These are phyloP conservation scores for Drosophila ogumai DNA, from an alignment of 1,140 invertebrate genomes.

Conservation along the genomic window DNA sequence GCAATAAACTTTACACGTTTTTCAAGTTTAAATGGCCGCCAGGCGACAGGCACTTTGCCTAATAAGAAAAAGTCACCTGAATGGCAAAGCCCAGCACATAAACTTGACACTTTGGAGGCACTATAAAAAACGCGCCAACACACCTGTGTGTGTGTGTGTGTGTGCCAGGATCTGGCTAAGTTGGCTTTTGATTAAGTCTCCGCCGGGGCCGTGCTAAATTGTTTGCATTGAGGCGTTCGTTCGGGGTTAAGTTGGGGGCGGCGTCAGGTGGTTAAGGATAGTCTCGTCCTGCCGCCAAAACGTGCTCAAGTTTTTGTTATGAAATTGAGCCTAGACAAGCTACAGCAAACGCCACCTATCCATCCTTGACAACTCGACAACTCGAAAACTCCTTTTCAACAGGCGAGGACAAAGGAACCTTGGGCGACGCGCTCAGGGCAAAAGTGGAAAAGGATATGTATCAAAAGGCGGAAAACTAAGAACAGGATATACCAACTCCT, in stretches of 20 bases:
- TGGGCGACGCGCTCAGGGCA: slow-evolving; percentile 32
- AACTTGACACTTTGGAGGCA: slow-evolving; percentile 59
- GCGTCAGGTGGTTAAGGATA: slow-evolving; percentile 12
- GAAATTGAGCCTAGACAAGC: slow-evolving; percentile 78
- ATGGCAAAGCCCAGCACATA: slow-evolving; percentile 15
- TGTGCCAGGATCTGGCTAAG: slow-evolving; percentile 37
- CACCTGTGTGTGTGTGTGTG: neutral
- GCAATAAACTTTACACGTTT: slow-evolving; percentile 75
- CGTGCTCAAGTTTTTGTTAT: slow-evolving; percentile 82
- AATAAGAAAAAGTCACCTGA: slow-evolving; percentile 64
- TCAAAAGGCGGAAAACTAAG: slow-evolving; percentile 74
- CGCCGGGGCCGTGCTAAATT: slow-evolving; percentile 73
- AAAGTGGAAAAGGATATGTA: slow-evolving; percentile 63
- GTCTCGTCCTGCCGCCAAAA: slow-evolving; percentile 37
- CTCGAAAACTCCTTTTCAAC: slow-evolving; percentile 49
- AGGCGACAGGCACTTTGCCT: slow-evolving; percentile 70
- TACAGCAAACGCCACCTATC: slow-evolving; percentile 9
- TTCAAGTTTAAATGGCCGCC: slow-evolving; percentile 75
- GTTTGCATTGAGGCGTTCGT: slow-evolving; percentile 70
- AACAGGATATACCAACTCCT: slow-evolving; percentile 65
- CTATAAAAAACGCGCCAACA: slow-evolving; percentile 29
- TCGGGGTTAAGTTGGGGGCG: slow-evolving; percentile 22
- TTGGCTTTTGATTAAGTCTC: slow-evolving; percentile 78
- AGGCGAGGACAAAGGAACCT: slow-evolving; percentile 63
- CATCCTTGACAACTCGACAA: slow-evolving; percentile 26